These are phyloP conservation scores for Cinclus cinclus DNA, from an alignment of 2,113 vertebrate species.

Conservation along the genomic window DNA sequence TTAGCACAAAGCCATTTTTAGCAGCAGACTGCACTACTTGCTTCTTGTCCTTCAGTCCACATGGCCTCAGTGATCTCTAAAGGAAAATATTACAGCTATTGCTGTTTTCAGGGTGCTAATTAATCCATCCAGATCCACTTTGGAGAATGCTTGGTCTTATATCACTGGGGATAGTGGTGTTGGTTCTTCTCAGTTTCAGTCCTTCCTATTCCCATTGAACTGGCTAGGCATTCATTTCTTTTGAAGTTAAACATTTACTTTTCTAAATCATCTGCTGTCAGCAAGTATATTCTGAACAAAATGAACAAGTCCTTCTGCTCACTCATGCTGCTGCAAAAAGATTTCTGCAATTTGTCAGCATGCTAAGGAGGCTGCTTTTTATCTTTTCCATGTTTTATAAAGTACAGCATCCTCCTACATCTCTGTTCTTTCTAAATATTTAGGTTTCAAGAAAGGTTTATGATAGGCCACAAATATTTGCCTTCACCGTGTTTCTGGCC, in stretches of 20 bases:
- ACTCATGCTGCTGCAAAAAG: neutral
- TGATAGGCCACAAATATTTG: conserved; percentile 45
- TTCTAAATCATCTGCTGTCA: neutral
- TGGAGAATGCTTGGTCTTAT: neutral
- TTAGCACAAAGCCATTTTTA: neutral
- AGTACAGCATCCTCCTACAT: neutral
- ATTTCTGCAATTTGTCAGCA: neutral
- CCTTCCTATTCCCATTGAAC: neutral
- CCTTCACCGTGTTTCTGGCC: neutral
- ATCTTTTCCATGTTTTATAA: neutral
- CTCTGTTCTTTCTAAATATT: conserved; percentile 20
- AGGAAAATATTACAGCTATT: neutral
- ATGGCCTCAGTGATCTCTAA: neutral
- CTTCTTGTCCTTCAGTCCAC: neutral
- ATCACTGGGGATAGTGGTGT: neutral
- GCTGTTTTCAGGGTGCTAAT: neutral
- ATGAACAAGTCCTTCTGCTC: neutral
- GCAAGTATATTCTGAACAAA: neutral
- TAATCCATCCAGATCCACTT: neutral
- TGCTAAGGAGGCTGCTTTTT: neutral
- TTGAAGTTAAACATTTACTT: neutral
- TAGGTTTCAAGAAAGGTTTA: conserved; percentile 4
- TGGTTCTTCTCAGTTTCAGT: neutral
- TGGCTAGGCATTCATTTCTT: neutral
- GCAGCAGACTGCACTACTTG: accelerated